Base-by-base conservation (phyloP, 2,797 vertebrate species). In the Rallus crepitans region DNA sequence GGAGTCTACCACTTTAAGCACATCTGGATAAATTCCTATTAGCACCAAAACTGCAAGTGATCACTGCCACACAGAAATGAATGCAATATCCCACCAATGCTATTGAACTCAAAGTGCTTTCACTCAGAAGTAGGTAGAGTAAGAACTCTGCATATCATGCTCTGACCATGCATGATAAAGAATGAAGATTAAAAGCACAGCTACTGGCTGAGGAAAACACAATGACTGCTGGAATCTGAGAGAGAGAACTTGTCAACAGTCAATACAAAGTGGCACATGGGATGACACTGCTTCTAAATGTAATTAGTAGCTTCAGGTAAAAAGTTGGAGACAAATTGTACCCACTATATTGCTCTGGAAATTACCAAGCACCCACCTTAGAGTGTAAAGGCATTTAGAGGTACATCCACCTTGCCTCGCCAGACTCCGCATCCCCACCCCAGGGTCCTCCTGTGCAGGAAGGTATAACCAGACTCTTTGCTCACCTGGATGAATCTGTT, bases 381-480 rank as follows among this genome's bases (percentile, higher is more conserved):
- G 27, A 50, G 50, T 35, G 9, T 4, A 40, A 87, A 82, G 45
- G 17, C 15, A 11, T 48, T 16, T 69, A 25, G 30, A 70, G 20
- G 15, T 17, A 50, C 20, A 9, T 33, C 20, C 14, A 2, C 23
- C 60, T 71, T 2, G 7, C 16, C n/a, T 12, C 1, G 1, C 18
- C 45, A 77, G 28, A 8, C 15, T 66, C 57, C 16, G 1, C 7
- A 6, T 25, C 56, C 20, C 27, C n/a, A 7, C 16, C 7, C 48
- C 8, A 2, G 31, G 25, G 24, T 33, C 30, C 48, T 55, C 20
- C 65, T 23, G 40, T 25, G 53, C 61, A 86, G 52, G 65, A 55
- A 13, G 16, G 11, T 35, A 2, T 16, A 27, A 33, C 11, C 28
- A 37, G 52, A 27, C 39, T 50, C 50, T 83, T 23, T 50, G 37